Conservation (phyloP, 2,888 invertebrate genomes). For the Cheilosia impressa region DNA sequence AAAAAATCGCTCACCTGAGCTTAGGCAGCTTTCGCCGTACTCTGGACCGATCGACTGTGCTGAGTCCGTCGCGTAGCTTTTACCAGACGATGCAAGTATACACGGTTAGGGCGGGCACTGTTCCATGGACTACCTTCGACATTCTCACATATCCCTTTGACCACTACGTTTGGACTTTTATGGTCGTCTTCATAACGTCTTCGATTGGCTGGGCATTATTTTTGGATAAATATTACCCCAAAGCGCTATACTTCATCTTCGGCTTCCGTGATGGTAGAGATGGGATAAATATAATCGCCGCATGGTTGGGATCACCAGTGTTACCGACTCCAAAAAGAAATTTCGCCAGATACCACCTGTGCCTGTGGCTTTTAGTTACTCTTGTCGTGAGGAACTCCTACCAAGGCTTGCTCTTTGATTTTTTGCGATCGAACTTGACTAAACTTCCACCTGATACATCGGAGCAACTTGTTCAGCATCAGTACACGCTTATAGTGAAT, state of each 20-base stretch:
- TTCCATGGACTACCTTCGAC: constrained; percentile 75
- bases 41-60: constrained; percentile 47
- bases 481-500: constrained; percentile 73
- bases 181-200: constrained; percentile 38
- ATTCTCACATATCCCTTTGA: constrained; percentile 77
- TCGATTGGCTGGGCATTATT: constrained; percentile 19
- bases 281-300: constrained; percentile 47
- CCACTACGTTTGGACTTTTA: constrained; percentile 73
- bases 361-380: constrained; percentile 72
- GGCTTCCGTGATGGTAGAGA: constrained; percentile 22
- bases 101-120: constrained; percentile 57
- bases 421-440: constrained; percentile 69
- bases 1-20: constrained; percentile 75
- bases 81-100: constrained; percentile 76
- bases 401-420: constrained; percentile 75
- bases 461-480: constrained; percentile 48
- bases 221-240: constrained; percentile 24
- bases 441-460: constrained; percentile 68
- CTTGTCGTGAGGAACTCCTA: constrained; percentile 73
- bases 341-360: constrained; percentile 72
- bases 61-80: constrained; percentile 77
- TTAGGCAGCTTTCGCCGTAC: constrained; percentile 78
- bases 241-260: constrained; percentile 29
- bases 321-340: constrained; percentile 57
- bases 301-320: constrained; percentile 55